Percentiles rank a stretch among this genome's conserved stretches.
phyloP scores from a whole-genome alignment of 2,888 invertebrate genomes.

The Athripsodes cinereus region DNA sequence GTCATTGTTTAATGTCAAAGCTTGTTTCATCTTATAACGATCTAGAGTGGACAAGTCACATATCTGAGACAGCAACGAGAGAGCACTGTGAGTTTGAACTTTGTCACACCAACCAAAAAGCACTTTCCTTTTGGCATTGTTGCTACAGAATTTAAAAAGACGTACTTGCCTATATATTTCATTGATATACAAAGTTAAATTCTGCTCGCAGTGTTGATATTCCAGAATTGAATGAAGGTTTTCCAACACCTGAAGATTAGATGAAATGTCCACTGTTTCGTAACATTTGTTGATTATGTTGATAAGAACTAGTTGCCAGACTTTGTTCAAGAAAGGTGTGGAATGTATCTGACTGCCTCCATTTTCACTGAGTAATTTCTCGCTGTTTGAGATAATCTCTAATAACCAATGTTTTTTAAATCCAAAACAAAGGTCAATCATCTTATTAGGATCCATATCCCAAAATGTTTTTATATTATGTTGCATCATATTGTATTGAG shows the following conservation, averaged over 20 bases:
- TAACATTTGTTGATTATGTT: conserved; percentile 43
- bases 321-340: conserved; percentile 47
- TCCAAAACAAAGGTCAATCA: conserved; percentile 47
- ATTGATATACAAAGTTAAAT: conserved; percentile 44
- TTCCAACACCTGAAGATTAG: conserved; percentile 42
- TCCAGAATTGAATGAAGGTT: conserved; percentile 48
- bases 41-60: conserved; percentile 47
- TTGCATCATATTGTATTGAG: conserved; percentile 13
- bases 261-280: conserved; percentile 44
- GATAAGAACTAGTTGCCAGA: conserved; percentile 47
- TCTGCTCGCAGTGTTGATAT: conserved; percentile 36
- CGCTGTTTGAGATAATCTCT: conserved; percentile 43
- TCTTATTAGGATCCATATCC: conserved; percentile 46
- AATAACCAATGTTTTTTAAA: conserved; percentile 47
- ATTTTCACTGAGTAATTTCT: conserved; percentile 36
- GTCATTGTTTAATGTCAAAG: conserved; percentile 44
- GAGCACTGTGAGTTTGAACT: conserved; percentile 43
- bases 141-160: conserved; percentile 46
- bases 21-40: conserved; percentile 46
- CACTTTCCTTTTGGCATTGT: conserved; percentile 48
- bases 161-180: conserved; percentile 48
- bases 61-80: conserved; percentile 48
- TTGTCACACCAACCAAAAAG: conserved; percentile 47
- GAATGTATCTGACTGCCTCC: conserved; percentile 46
- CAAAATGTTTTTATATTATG: conserved; percentile 10